Conservation (phyloP, 2,888 invertebrate species). For the Nephrotoma appendiculata region DNA sequence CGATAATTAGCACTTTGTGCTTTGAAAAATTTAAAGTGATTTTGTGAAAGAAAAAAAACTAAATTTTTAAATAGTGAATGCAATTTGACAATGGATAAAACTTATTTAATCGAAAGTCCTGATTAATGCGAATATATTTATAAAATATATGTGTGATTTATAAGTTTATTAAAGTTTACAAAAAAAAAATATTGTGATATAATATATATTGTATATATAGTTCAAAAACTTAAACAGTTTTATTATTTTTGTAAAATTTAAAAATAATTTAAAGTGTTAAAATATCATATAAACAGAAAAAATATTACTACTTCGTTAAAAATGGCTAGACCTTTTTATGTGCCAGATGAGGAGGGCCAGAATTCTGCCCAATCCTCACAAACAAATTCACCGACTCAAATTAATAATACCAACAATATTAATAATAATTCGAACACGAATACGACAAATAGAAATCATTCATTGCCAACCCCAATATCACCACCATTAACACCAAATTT, state of each 20-base stretch:
- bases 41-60: neutral
- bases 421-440: neutral
- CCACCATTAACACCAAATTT: constrained; percentile 19
- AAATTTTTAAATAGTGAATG: neutral
- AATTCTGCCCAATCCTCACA: constrained; percentile 15
- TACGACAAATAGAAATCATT: constrained; percentile 11
- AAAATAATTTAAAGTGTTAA: neutral
- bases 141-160: neutral
- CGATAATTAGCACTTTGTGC: neutral
- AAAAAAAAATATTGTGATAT: neutral
- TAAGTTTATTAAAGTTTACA: neutral
- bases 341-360: constrained; percentile 29
- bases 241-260: neutral
- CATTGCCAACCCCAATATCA: constrained; percentile 21
- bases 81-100: constrained; percentile 12
- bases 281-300: neutral
- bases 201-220: neutral
- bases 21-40: neutral
- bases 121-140: constrained; percentile 8
- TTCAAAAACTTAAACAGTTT: neutral
- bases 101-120: constrained; percentile 13
- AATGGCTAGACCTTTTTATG: constrained; percentile 33
- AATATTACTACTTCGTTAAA: neutral
- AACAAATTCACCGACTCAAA: constrained; percentile 17
- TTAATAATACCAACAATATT: constrained; percentile 14